Percentiles rank a stretch among this genome's conserved stretches.
Conservation (phyloP, 1,140 invertebrate species). For the Conopomorpha cramerella region DNA sequence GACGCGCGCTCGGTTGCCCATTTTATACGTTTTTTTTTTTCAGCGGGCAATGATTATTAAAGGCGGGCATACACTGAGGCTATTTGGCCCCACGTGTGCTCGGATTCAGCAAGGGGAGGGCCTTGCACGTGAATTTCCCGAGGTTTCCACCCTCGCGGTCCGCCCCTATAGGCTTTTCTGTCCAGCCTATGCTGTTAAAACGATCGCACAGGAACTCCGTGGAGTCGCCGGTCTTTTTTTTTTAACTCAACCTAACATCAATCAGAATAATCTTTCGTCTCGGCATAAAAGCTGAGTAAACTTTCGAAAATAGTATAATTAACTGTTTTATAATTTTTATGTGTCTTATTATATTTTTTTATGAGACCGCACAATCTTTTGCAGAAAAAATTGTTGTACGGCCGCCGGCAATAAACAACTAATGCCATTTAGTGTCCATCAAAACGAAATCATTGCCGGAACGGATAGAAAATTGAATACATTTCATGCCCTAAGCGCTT, state of each 20-base stretch:
- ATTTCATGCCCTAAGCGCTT: constrained; percentile 22
- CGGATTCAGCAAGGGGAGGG: constrained; percentile 50
- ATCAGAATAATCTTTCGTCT: no score
- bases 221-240: constrained; percentile 20
- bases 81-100: constrained; percentile 51
- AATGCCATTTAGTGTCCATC: background rate
- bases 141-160: constrained; percentile 56
- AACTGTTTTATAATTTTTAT: no score
- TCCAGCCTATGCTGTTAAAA: constrained; percentile 58
- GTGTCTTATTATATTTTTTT: constrained; percentile 7
- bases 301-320: no score
- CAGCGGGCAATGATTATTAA: constrained; percentile 48
- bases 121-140: constrained; percentile 55
- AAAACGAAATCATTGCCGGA: background rate
- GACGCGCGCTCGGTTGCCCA: constrained; percentile 13
- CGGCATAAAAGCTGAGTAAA: no score
- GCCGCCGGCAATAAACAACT: no score
- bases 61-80: constrained; percentile 41
- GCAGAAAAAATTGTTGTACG: no score
- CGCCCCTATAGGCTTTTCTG: constrained; percentile 60
- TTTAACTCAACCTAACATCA: no score
- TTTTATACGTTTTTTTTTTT: constrained; percentile 35
- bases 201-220: constrained; percentile 33
- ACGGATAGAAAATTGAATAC: constrained; percentile 11
- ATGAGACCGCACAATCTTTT: no score